Base-by-base conservation (phyloP, 1,140 invertebrate genomes). In the Conus betulinus region DNA sequence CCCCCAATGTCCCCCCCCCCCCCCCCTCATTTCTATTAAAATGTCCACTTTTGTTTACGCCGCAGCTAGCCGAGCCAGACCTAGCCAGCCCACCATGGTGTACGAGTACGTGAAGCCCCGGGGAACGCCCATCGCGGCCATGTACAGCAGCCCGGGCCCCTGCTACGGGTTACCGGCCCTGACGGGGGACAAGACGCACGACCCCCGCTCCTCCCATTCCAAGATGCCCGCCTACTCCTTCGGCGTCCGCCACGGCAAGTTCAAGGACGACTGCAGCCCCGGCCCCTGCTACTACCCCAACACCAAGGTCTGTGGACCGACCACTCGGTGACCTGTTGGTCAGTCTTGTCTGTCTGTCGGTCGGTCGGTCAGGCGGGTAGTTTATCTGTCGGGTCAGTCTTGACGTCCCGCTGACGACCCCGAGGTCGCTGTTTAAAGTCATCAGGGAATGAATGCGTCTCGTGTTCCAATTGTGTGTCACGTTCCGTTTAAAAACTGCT, bases 141-240 rank as follows among this genome's bases (percentile, higher is more conserved):
- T 98, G 96, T 98, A 97, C 93, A 96, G 96, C 76, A 98, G 97
- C 92, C 98, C 98, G 20, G 98, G 98, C 88, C 98, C 98, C 10
- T 94, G 93, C 85, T 95, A 95, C 89, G 91, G 89, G 53, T 90
- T 95, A 10, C 95, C 95, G n/a, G 92, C 91, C 51, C 89, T 95
- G 25, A 90, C 94, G 3, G 95, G 95, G 79, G 90, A 94, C 87
- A 93, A 90, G 76, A 85, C 87, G n/a, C 95, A 95, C 89, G 95
- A 95, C 90, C 94, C 94, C n/a, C 89, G 95, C 76, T 95, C 93
- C 92, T 90, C 91, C 25, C 94, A 95, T 83, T 74, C 83, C 27
- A 95, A 94, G 89, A 91, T 89, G 25, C 94, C 95, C n/a, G 92
- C 93, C 51, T 95, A 93, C 84, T 91, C 92, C 6, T 95, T 95